Percentiles rank a stretch among this genome's conserved stretches.
These are phyloP conservation scores for Darevskia mixta DNA, from an alignment of 2,797 vertebrate species.

Conservation along the genomic window DNA sequence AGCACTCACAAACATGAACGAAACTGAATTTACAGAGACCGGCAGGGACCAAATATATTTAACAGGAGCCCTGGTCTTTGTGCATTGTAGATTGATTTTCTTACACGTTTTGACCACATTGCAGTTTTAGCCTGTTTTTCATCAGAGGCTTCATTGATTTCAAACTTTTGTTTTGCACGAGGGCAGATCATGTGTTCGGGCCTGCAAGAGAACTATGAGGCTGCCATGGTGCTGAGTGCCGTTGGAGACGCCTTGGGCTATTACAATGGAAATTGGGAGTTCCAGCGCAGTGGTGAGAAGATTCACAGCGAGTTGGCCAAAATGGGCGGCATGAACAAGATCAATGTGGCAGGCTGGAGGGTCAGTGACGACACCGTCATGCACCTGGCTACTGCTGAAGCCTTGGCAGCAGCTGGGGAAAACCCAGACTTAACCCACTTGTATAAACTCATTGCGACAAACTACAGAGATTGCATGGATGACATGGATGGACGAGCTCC, in stretches of 20 bases:
- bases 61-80: neutral
- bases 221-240: constrained; percentile 82
- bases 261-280: constrained; percentile 79
- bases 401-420: constrained; percentile 73
- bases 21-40: neutral
- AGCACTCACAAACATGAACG: neutral
- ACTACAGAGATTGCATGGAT: constrained; percentile 83
- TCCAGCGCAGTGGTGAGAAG: constrained; percentile 64
- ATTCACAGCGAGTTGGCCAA: constrained; percentile 80
- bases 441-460: constrained; percentile 77
- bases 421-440: constrained; percentile 50
- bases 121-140: neutral
- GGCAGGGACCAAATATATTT: neutral
- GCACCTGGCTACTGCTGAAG: constrained; percentile 85
- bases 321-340: constrained; percentile 77
- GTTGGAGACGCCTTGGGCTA: constrained; percentile 81
- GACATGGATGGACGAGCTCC: constrained; percentile 83
- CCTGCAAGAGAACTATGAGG: constrained; percentile 77
- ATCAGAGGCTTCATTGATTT: neutral
- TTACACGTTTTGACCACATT: neutral
- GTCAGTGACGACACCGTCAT: constrained; percentile 87
- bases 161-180: neutral
- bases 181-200: constrained; percentile 43
- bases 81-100: neutral
- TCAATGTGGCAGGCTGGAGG: constrained; percentile 74